A percentile compares a stretch with the other conserved stretches of the same genome.
Conservation (phyloP, 2,113 vertebrate genomes). For the Plectropomus leopardus region DNA sequence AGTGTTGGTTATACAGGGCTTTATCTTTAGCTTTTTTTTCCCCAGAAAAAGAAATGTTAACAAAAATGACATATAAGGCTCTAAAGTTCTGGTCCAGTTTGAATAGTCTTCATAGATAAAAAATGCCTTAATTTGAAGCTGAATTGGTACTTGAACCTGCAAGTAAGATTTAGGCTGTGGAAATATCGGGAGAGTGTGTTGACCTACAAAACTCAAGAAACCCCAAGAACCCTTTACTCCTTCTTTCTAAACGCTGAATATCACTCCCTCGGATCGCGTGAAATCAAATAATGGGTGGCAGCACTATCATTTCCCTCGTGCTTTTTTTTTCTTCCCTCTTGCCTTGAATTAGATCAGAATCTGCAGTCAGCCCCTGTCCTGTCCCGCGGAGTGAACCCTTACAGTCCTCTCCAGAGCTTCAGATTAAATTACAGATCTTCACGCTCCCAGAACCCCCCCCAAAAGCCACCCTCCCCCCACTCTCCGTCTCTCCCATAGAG, state of each 20-base stretch:
- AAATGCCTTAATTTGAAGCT: not conserved
- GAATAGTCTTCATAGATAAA: not conserved
- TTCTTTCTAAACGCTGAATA: constrained; percentile 11
- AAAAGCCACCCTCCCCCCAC: not conserved
- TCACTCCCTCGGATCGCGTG: constrained; percentile 9
- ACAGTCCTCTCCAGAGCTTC: constrained; percentile 70
- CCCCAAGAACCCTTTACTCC: not conserved
- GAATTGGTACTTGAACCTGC: not conserved
- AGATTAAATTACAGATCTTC: constrained; percentile 83
- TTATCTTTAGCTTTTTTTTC: no score
- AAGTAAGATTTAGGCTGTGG: not conserved
- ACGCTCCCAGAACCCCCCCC: constrained; percentile 55
- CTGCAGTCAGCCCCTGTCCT: constrained; percentile 51
- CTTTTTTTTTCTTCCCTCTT: constrained; percentile 15
- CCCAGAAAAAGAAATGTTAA: no score
- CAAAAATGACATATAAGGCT: not conserved
- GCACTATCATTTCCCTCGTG: constrained; percentile 51
- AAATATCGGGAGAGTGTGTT: not conserved
- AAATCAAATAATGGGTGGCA: constrained; percentile 52
- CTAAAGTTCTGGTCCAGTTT: not conserved
- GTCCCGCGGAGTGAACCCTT: constrained; percentile 66
- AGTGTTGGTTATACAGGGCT: no score
- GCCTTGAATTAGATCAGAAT: constrained; percentile 70
- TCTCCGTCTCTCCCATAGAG: constrained; percentile 63
- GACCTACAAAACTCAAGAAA: constrained; percentile 17